Percentiles rank a stretch among this genome's conserved stretches.
Conservation (phyloP, 1,140 invertebrate species). For the Zeugodacus cucurbitae region DNA sequence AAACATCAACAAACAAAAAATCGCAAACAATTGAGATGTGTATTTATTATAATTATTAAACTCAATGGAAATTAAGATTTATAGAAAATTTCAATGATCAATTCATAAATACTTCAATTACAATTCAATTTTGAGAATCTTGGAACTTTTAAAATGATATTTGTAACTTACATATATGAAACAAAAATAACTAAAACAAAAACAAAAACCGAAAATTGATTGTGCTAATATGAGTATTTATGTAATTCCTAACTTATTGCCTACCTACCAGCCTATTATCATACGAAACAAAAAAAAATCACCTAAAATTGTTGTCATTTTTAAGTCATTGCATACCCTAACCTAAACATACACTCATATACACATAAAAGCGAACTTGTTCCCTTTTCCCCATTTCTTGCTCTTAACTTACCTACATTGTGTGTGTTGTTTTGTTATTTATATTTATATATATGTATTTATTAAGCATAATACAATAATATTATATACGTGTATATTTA, state of each 20-base stretch:
- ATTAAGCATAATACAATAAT: slow-evolving; percentile 33
- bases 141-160: not conserved
- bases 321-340: not conserved
- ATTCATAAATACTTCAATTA: slow-evolving; percentile 37
- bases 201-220: not conserved
- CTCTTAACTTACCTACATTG: slow-evolving; percentile 41
- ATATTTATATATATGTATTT: slow-evolving; percentile 42
- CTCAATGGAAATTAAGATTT: slow-evolving; percentile 21
- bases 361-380: not conserved
- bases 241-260: slow-evolving; percentile 35
- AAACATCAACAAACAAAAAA: not conserved
- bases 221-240: slow-evolving; percentile 29
- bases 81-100: slow-evolving; percentile 20
- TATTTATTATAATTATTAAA: slow-evolving; percentile 38
- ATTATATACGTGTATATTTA: slow-evolving; percentile 40
- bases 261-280: slow-evolving; percentile 36
- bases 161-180: not conserved
- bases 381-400: slow-evolving; percentile 12
- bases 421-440: slow-evolving; percentile 44
- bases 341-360: not conserved
- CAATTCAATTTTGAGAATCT: slow-evolving; percentile 3
- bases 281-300: not conserved
- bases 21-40: slow-evolving; percentile 11
- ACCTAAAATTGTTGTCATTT: slow-evolving; percentile 1
- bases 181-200: not conserved